Conservation (phyloP, 2,113 vertebrate genomes). For the Muntiacus muntjak region DNA sequence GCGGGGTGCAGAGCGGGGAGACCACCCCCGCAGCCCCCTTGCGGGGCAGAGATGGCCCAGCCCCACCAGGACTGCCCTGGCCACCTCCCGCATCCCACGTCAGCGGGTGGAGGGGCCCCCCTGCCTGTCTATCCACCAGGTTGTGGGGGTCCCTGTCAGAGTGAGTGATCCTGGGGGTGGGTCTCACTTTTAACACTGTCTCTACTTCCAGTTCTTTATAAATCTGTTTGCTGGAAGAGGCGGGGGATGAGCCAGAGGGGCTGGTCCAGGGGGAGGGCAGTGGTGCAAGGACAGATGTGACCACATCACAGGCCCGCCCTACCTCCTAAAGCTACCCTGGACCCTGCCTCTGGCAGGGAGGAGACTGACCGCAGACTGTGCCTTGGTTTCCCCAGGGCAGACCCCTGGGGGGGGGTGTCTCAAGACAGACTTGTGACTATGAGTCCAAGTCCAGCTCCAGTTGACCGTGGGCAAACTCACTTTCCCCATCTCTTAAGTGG, state of each 20-base stretch:
- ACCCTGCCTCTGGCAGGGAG: fast-evolving
- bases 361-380: fast-evolving
- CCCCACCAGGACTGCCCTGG: background rate
- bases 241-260: background rate
- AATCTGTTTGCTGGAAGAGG: background rate
- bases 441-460: background rate
- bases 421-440: background rate
- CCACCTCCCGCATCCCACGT: fast-evolving
- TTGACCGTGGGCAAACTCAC: fast-evolving
- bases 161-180: background rate
- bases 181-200: background rate
- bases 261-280: background rate
- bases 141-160: too few species aligned
- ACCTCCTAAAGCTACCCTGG: background rate
- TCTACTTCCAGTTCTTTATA: background rate
- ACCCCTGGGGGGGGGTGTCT: background rate
- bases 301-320: too few species aligned
- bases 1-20: fast-evolving
- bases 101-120: too few species aligned
- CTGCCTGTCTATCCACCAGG: background rate
- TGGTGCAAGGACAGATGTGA: background rate
- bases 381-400: background rate
- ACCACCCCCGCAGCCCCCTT: fast-evolving
- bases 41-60: fast-evolving
- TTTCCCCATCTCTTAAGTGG: background rate